Evolutionary conservation across 2,888 invertebrate genomes (phyloP).

Genomic region (Eupithecia tripunctaria): DNA sequence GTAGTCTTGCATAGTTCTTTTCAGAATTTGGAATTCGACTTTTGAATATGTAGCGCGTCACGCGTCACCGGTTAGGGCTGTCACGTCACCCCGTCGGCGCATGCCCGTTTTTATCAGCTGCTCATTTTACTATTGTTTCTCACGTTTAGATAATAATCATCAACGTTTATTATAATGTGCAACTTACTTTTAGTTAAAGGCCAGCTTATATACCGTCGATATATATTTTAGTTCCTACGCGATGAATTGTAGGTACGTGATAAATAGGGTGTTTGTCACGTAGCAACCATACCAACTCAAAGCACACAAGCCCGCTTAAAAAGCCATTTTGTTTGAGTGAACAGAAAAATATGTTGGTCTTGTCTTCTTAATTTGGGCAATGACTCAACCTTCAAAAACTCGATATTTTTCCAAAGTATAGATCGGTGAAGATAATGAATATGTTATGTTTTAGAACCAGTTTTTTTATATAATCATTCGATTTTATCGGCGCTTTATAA

Average conservation of each 20-base stretch:
- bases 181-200: neutral
- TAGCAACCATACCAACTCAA: slow-evolving; percentile 20
- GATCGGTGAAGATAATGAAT: neutral
- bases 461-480: slow-evolving; percentile 30
- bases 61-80: slow-evolving; percentile 53
- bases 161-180: neutral
- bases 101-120: slow-evolving; percentile 39
- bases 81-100: slow-evolving; percentile 49
- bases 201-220: neutral
- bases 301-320: slow-evolving; percentile 24
- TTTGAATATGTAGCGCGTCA: slow-evolving; percentile 55
- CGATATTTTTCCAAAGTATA: neutral
- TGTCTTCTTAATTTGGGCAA: slow-evolving; percentile 35
- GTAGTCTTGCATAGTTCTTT: slow-evolving; percentile 62
- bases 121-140: neutral
- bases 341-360: slow-evolving; percentile 30
- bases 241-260: neutral
- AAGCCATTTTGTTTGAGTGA: slow-evolving; percentile 25
- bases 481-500: slow-evolving; percentile 42
- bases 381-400: slow-evolving; percentile 38
- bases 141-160: neutral
- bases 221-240: neutral
- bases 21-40: slow-evolving; percentile 52
- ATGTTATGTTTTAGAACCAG: neutral
- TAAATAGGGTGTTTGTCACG: neutral